Evolutionary conservation across 2,888 invertebrate species (phyloP).

Genomic region (Teinopalpus imperialis): DNA sequence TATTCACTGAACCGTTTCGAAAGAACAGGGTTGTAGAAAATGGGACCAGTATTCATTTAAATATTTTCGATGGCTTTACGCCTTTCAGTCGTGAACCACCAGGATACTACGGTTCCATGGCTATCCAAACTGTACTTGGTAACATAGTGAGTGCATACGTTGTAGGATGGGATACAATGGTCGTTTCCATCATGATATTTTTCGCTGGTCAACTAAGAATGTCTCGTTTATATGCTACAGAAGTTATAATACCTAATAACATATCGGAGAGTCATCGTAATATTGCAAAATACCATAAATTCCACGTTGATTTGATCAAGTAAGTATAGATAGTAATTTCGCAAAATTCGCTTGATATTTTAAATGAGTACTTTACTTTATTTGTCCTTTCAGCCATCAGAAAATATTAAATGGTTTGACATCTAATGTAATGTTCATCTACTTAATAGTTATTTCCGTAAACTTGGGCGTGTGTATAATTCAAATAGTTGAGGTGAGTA

Average conservation of each 20-base stretch:
- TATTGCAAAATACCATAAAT: conserved; percentile 49
- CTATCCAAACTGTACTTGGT: conserved; percentile 51
- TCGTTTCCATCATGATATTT: conserved; percentile 58
- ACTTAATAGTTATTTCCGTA: conserved; percentile 52
- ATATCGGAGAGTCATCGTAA: conserved; percentile 40
- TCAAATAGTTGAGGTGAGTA: conserved; percentile 51
- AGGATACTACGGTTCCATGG: conserved; percentile 54
- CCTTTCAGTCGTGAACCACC: conserved; percentile 51
- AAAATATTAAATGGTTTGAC: conserved; percentile 49
- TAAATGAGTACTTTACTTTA: background rate
- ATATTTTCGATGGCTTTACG: conserved; percentile 54
- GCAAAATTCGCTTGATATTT: too few species aligned
- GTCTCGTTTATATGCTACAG: conserved; percentile 41
- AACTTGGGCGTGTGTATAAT: conserved; percentile 60
- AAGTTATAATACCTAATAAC: conserved; percentile 34
- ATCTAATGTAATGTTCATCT: conserved; percentile 59
- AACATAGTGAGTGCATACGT: conserved; percentile 50
- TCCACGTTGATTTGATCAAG: conserved; percentile 35
- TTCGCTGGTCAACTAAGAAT: conserved; percentile 59
- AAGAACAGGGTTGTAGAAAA: conserved; percentile 47
- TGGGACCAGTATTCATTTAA: conserved; percentile 46
- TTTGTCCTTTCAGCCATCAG: conserved; percentile 45
- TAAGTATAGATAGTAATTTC: conserved; percentile 32
- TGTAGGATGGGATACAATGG: conserved; percentile 56
- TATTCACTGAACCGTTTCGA: conserved; percentile 55